Conservation (phyloP, 2,888 invertebrate species). For the Fissipunctia ypsillon region DNA sequence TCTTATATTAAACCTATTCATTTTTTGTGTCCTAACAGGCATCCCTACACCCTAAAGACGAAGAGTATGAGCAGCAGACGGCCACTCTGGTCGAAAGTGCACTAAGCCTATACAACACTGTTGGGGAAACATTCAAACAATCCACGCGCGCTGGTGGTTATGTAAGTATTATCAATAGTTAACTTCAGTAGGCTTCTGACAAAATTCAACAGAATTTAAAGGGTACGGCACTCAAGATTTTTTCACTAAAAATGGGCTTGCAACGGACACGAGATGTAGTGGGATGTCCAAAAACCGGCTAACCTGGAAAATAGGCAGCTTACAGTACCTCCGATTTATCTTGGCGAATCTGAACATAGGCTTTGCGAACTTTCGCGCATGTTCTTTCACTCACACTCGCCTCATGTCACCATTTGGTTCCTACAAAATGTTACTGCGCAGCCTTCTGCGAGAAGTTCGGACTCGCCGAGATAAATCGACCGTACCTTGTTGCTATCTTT, state of each 20-base stretch:
- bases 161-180: slow-evolving; percentile 89
- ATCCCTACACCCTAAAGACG: slow-evolving; percentile 90
- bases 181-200: not conserved
- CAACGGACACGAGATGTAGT: not conserved
- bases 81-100: slow-evolving; percentile 96
- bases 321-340: no score
- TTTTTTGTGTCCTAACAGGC: slow-evolving; percentile 74
- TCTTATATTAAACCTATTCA: not conserved
- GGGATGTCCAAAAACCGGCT: not conserved
- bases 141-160: slow-evolving; percentile 97
- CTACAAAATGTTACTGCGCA: no score
- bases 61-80: slow-evolving; percentile 96
- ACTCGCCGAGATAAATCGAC: no score
- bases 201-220: not conserved
- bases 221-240: not conserved
- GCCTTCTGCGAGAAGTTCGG: no score
- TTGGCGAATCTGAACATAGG: no score
- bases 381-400: no score
- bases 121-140: slow-evolving; percentile 94
- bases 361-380: no score
- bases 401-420: no score
- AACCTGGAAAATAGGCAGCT: no score
- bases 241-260: not conserved
- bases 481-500: no score
- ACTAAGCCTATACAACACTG: slow-evolving; percentile 95